Evolutionary conservation across 2,113 vertebrate species (phyloP).

Genomic region (Speoplatyrhinus poulsoni): DNA sequence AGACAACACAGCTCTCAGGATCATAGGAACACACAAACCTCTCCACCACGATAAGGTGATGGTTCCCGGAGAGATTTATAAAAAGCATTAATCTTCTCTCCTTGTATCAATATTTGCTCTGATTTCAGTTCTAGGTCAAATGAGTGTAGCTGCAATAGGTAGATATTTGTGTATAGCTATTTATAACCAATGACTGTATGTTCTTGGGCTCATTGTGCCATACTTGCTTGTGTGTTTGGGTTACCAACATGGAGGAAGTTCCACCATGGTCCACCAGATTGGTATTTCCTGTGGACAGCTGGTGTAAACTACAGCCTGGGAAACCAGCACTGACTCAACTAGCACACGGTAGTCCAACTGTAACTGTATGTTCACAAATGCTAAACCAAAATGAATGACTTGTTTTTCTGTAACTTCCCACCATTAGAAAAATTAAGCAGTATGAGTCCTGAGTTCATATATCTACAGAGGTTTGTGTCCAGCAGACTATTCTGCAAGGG

Average conservation of each 20-base stretch:
- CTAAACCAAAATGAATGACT: not conserved
- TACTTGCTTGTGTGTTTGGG: conserved; percentile 55
- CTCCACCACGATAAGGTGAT: no score
- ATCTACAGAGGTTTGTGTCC: no score
- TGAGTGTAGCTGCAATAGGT: not conserved
- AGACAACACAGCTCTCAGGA: no score
- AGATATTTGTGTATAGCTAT: not conserved
- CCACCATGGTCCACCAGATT: conserved; percentile 49
- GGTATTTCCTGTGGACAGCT: conserved; percentile 72
- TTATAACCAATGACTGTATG: not conserved
- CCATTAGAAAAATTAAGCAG: no score
- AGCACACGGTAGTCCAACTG: not conserved
- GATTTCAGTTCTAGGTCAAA: not conserved
- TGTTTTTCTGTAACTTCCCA: no score
- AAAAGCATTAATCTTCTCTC: not conserved
- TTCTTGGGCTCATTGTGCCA: conserved; percentile 11
- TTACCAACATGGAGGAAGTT: conserved; percentile 51
- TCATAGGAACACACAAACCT: no score
- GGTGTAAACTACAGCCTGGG: conserved; percentile 48
- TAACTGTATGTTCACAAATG: not conserved
- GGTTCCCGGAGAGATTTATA: no score
- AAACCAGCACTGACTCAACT: conserved; percentile 12
- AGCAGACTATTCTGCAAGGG: no score
- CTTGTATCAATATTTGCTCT: not conserved
- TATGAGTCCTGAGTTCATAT: no score